Evolutionary conservation across 2,888 invertebrate species (phyloP).

Genomic region (Limnephilus auricula): DNA sequence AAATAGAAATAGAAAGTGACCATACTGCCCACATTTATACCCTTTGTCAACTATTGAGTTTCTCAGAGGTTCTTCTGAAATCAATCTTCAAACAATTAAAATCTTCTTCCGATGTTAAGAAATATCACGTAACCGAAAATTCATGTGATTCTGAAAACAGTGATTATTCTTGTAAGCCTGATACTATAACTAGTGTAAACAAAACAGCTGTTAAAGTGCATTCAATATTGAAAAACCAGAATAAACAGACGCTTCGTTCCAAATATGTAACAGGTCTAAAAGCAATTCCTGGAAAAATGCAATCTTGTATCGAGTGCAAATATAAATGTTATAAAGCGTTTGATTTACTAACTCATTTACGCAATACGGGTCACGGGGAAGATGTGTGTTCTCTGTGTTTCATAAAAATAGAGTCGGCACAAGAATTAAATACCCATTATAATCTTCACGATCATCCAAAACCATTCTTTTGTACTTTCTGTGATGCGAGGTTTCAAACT

Average conservation of each 20-base stretch:
- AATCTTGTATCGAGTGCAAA: constrained; percentile 72
- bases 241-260: not conserved
- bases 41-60: constrained; percentile 58
- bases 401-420: constrained; percentile 68
- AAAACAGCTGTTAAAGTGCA: constrained; percentile 68
- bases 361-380: constrained; percentile 66
- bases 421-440: constrained; percentile 71
- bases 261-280: constrained; percentile 68
- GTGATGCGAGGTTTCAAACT: constrained; percentile 75
- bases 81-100: constrained; percentile 51
- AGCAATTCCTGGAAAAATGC: constrained; percentile 70
- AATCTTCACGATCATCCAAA: constrained; percentile 73
- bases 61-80: constrained; percentile 56
- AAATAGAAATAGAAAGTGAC: constrained; percentile 32
- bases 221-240: constrained; percentile 65
- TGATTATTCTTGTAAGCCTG: not conserved
- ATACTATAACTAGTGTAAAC: constrained; percentile 53
- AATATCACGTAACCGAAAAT: constrained; percentile 5
- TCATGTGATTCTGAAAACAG: constrained; percentile 25
- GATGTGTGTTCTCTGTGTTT: constrained; percentile 71
- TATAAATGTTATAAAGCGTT: constrained; percentile 72
- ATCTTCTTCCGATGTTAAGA: constrained; percentile 12
- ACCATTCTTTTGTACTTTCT: constrained; percentile 77
- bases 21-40: constrained; percentile 58
- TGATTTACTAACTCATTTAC: constrained; percentile 68